These are phyloP conservation scores for Drosophila quinaria DNA, from an alignment of 2,888 invertebrate genomes.

Conservation along the genomic window DNA sequence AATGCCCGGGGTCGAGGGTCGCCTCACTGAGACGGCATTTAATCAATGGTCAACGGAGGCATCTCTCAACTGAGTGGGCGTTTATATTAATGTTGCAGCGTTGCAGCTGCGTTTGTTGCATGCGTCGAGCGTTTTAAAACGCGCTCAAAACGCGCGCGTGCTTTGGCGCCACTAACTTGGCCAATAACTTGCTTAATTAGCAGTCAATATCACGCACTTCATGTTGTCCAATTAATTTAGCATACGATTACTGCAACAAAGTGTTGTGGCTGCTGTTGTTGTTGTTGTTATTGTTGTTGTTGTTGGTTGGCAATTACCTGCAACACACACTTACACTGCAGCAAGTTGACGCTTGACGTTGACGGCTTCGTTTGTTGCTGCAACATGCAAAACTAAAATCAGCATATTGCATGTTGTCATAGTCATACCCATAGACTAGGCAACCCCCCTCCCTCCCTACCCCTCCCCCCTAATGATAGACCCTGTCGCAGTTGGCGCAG, in stretches of 20 bases:
- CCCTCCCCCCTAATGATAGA: conserved; percentile 62
- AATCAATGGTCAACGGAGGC: conserved; percentile 28
- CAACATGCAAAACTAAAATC: conserved; percentile 77
- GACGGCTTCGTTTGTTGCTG: conserved; percentile 75
- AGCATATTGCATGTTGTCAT: conserved; percentile 79
- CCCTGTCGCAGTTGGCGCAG: conserved; percentile 62
- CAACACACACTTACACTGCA: conserved; percentile 28
- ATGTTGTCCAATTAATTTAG: conserved; percentile 82
- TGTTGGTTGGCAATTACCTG: conserved; percentile 63
- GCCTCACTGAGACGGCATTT: conserved; percentile 26
- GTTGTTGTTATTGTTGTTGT: conserved; percentile 35
- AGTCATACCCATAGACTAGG: conserved; percentile 40
- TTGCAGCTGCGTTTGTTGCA: conserved; percentile 22
- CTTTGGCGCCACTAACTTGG: conserved; percentile 59
- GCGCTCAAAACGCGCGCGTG: conserved; percentile 50
- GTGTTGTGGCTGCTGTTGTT: conserved; percentile 29
- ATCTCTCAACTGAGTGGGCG: conserved; percentile 28
- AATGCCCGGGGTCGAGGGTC: conserved; percentile 28
- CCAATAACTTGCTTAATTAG: conserved; percentile 79
- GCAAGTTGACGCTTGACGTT: conserved; percentile 54
- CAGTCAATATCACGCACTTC: conserved; percentile 83
- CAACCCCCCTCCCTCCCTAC: neutral
- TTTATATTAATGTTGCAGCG: conserved; percentile 12
- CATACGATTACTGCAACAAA: conserved; percentile 70
- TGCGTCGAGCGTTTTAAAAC: conserved; percentile 35